Evolutionary conservation across 2,113 vertebrate species (phyloP), one percentile per base, ranked within the genome.

Genomic region (Eretmodus cyanostictus): DNA sequence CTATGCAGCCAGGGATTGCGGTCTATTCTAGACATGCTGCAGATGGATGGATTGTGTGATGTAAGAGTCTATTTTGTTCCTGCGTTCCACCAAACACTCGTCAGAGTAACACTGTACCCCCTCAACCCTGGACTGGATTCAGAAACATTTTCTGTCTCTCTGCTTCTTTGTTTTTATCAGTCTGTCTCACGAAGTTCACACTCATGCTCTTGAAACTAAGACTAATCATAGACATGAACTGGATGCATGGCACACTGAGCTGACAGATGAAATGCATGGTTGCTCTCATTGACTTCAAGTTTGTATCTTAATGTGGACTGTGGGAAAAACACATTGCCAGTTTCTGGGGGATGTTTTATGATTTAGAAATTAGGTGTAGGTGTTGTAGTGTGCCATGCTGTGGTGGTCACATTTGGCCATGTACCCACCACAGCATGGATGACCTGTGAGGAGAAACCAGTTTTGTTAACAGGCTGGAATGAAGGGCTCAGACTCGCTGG

Each of bases 31-130:
- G 96, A 94, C 90, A 12, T 81, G 76, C 87, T 73, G 88, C 80
- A 78, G 89, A 93, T 87, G 86, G 92, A 94, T 87, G 85, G 89
- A 91, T 83, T 68, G 94, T 89, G 94, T 96, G 95, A 96, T 89
- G 94, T 95, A 92, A 95, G 91, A 80, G 87, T 92, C 94, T 96
- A 95, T 96, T 96, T 96, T 94, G 87, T 91, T 94, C 86, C 85
- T 71, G 87, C 55, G 79, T 91, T 93, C 88, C 92, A 83, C 6
- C 7, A 40, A 86, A 86, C 90, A 81, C 87, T 91, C 85, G 17
- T 53, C 82, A 49, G 89, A 63, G 80, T 71, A 87, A 86, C 86
- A 19, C 40, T 89, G 89, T 38, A 34, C 85, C 89, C 90, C 55
- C 76, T 89, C 85, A 87, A 49, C 79, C 85, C 88, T 87, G 92